Evolutionary conservation across 2,888 invertebrate species (phyloP).

Genomic region (Eupeodes luniger): DNA sequence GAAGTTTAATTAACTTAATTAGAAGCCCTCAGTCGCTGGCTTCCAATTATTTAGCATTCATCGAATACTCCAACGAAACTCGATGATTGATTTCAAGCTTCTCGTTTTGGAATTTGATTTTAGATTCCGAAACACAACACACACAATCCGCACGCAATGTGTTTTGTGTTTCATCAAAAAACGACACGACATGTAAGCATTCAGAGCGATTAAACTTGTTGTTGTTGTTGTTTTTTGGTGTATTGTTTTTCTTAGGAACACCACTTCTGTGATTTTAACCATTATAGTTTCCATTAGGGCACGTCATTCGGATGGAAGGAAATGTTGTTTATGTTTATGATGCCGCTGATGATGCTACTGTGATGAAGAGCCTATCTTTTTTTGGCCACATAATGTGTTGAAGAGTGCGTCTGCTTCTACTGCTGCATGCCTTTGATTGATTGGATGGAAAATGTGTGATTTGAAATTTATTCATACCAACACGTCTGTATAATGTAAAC

Average conservation of each 20-base stretch:
- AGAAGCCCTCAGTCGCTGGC: slow-evolving; percentile 51
- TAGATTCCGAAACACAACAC: not conserved
- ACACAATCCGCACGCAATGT: slow-evolving; percentile 39
- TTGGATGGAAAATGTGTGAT: slow-evolving; percentile 6
- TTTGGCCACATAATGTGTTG: slow-evolving; percentile 18
- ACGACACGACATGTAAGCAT: not conserved
- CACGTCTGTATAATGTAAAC: not conserved
- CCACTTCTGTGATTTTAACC: slow-evolving; percentile 40
- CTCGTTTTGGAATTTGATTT: slow-evolving; percentile 2
- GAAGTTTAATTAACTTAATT: slow-evolving; percentile 64
- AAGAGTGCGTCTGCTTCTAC: not conserved
- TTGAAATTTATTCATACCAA: not conserved
- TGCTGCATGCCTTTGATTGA: slow-evolving; percentile 8
- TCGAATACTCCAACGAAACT: slow-evolving; percentile 34
- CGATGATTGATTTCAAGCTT: slow-evolving; percentile 56
- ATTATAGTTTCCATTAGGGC: slow-evolving; percentile 23
- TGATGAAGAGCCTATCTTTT: slow-evolving; percentile 14
- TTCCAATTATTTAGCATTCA: slow-evolving; percentile 44
- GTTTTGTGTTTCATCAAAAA: slow-evolving; percentile 26
- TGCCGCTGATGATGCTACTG: not conserved
- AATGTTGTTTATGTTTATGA: slow-evolving; percentile 33
- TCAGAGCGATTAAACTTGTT: not conserved
- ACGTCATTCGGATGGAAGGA: slow-evolving; percentile 35
- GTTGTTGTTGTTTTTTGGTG: slow-evolving; percentile 2
- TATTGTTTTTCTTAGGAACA: slow-evolving; percentile 15